These are phyloP conservation scores for Esox masquinongy DNA, from an alignment of 2,797 vertebrate genomes.

Conservation along the genomic window DNA sequence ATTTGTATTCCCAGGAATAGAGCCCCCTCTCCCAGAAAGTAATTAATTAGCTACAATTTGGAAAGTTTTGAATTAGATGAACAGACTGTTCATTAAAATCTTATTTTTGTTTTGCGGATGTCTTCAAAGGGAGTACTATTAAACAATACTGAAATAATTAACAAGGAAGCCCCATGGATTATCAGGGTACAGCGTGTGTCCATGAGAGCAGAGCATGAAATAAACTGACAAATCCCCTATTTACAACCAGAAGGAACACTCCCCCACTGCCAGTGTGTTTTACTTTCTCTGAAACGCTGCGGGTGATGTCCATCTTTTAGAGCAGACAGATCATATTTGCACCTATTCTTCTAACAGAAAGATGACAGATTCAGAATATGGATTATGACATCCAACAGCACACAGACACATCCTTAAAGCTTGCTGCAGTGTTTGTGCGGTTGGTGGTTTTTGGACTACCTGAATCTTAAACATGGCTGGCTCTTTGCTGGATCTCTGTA, in stretches of 20 bases:
- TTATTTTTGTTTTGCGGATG: conserved; percentile 24
- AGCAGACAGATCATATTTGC: conserved; percentile 7
- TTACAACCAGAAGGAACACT: conserved; percentile 23
- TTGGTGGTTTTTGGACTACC: not conserved
- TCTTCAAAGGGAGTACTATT: conserved; percentile 34
- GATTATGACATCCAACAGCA: not conserved
- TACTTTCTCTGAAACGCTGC: not conserved
- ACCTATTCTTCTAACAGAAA: conserved; percentile 10
- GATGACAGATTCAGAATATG: not conserved
- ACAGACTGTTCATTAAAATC: conserved; percentile 30
- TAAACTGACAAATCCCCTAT: conserved; percentile 30
- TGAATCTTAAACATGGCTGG: not conserved
- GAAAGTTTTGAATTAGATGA: conserved; percentile 32
- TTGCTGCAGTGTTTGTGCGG: not conserved
- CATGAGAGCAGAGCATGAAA: conserved; percentile 9
- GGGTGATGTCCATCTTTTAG: conserved; percentile 3
- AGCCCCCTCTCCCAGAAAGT: not conserved
- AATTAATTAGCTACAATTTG: conserved; percentile 35
- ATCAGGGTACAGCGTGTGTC: not conserved
- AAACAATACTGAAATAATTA: conserved; percentile 35
- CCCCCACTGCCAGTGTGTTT: conserved; percentile 2
- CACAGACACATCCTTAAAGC: not conserved
- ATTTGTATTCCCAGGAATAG: conserved; percentile 1
- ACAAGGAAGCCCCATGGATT: conserved; percentile 36
- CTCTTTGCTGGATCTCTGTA: not conserved